Conservation (phyloP, 2,797 vertebrate species). For the Neomorphus geoffroyi region DNA sequence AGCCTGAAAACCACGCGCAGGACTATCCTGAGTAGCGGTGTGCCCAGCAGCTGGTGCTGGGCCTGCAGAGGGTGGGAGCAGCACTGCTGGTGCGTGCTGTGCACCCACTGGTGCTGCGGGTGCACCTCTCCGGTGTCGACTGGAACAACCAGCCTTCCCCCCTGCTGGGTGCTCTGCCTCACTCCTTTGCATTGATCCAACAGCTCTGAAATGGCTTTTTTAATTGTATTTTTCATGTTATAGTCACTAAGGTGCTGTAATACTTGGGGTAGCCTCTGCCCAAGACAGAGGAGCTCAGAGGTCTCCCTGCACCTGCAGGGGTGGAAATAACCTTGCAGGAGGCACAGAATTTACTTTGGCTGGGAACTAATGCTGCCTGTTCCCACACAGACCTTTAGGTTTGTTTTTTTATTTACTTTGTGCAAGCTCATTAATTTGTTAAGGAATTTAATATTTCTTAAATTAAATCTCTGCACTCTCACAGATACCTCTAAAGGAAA, state of each 20-base stretch:
- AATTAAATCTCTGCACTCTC: background rate
- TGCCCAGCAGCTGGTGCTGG: background rate
- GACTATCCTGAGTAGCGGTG: rapidly evolving
- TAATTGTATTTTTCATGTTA: background rate
- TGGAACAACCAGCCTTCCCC: background rate
- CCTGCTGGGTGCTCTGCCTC: rapidly evolving
- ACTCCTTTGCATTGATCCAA: rapidly evolving
- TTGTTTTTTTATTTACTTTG: background rate
- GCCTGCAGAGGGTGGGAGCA: rapidly evolving
- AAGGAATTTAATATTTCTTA: background rate
- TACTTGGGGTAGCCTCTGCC: background rate
- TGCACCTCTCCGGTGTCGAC: background rate
- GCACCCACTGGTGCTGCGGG: background rate
- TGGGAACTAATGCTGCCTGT: background rate
- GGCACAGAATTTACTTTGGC: background rate
- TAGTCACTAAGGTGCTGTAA: background rate
- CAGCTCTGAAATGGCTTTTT: background rate
- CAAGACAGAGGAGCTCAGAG: background rate
- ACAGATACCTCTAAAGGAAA: background rate
- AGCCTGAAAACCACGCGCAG: background rate
- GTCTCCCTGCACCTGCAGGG: background rate
- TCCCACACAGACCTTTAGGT: background rate
- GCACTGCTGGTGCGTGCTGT: background rate
- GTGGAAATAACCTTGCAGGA: background rate
- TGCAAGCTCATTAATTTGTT: background rate